These are phyloP conservation scores for Monarcha castaneiventris DNA, from an alignment of 2,113 vertebrate species.

Conservation along the genomic window DNA sequence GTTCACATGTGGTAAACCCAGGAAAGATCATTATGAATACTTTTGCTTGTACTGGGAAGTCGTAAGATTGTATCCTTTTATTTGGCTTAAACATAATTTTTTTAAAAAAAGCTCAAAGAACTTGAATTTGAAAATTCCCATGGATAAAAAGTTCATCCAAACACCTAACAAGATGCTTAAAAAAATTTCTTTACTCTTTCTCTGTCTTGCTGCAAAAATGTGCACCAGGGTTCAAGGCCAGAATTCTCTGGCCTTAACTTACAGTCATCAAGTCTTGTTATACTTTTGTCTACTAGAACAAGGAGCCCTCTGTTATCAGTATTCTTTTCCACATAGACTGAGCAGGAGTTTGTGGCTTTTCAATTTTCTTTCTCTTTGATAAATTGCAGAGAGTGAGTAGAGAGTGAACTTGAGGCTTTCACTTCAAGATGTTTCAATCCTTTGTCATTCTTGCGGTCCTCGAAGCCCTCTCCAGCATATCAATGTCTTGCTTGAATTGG, in stretches of 20 bases:
- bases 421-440: conserved; percentile 3
- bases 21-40: not conserved
- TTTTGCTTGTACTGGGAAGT: not conserved
- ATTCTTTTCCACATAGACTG: not conserved
- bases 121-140: not conserved
- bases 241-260: not conserved
- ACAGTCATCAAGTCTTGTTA: not conserved
- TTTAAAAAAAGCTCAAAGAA: not conserved
- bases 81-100: not conserved
- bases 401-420: conserved; percentile 1
- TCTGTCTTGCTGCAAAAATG: not conserved
- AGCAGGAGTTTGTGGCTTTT: conserved; percentile 5
- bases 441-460: not conserved
- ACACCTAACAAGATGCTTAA: not conserved
- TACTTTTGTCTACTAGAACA: conserved; percentile 32
- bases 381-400: not conserved
- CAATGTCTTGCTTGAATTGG: not conserved
- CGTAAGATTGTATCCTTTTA: not conserved
- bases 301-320: conserved; percentile 45
- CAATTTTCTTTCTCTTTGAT: conserved; percentile 2
- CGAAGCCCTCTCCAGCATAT: not conserved
- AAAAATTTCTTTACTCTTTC: not conserved
- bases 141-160: not conserved
- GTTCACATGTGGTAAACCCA: not conserved
- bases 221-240: not conserved